Evolutionary conservation across 2,797 vertebrate species (phyloP).

Genomic region (Luscinia megarhynchos): DNA sequence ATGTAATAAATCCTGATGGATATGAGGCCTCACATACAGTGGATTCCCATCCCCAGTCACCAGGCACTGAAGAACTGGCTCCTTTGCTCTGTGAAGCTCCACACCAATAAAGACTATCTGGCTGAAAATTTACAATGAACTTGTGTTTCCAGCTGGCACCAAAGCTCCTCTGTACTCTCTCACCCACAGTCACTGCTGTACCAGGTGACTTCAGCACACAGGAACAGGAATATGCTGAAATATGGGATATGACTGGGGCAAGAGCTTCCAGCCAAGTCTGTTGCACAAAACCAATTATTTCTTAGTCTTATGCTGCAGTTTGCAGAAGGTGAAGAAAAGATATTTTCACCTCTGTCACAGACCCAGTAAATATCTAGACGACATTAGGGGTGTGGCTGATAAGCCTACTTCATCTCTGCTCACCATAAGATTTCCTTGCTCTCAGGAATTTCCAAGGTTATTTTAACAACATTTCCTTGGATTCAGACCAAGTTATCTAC

Average conservation of each 20-base stretch:
- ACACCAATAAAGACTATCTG: not conserved
- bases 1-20: not conserved
- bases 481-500: conserved; percentile 14
- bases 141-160: not conserved
- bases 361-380: not conserved
- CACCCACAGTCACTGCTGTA: not conserved
- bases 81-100: not conserved
- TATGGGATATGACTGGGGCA: not conserved
- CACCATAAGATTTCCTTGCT: not conserved
- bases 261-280: not conserved
- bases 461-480: conserved; percentile 30
- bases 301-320: not conserved
- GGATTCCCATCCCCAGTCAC: not conserved
- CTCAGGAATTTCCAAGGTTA: conserved; percentile 44
- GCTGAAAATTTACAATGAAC: not conserved
- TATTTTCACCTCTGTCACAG: not conserved
- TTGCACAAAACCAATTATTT: not conserved
- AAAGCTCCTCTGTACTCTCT: not conserved
- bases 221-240: not conserved
- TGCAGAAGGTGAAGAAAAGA: not conserved
- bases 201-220: not conserved
- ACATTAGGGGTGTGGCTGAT: not conserved
- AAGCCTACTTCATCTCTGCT: not conserved
- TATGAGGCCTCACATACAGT: not conserved
- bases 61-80: not conserved